Base-by-base conservation (phyloP, 2,888 invertebrate genomes). In the Spialia ferax region DNA sequence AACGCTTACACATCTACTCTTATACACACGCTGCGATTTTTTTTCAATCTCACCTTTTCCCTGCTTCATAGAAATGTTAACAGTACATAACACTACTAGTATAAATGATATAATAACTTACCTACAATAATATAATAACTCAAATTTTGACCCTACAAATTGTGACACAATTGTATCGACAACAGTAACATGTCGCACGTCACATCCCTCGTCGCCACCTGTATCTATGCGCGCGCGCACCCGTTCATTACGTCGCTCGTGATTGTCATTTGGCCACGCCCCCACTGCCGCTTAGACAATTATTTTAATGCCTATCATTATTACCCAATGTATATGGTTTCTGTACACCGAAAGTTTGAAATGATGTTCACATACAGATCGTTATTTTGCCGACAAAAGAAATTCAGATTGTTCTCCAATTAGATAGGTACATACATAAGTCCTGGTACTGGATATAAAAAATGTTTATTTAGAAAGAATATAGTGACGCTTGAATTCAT, bases 221-320 rank as follows among this genome's bases (percentile, higher is more conserved):
- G 87, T 82, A 77, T 73, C 73, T 73, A 70, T 75, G 73, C 86
- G 85, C 84, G 74, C 79, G 84, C 89, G 88, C 89, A 91, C 89
- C 92, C 91, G 87, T 79, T 90, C 88, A 91, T 93, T 92, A 91
- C 78, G 82, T 82, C 85, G 80, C 89, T 85, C 91, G 89, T 93
- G 93, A 92, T 92, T 93, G 93, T 93, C 93, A 91, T 89, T 87
- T 86, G 86, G 81, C 84, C 82, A 77, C 92, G 90, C 93, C 93
- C 82, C 75, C 74, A 15, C 76, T 83, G 80, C 81, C 79, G 82
- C 85, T 86, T 83, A 85, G 82, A 87, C 88, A 88, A 91, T 91
- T 89, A 91, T 90, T 84, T 82, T 92, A 91, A 92, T 92, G 89
- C 85, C 81, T 91, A 89, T 91, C 81, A 91, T 90, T 26, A 54